Evolutionary conservation across 2,113 vertebrate genomes (phyloP).

Genomic region (Uria lomvia): DNA sequence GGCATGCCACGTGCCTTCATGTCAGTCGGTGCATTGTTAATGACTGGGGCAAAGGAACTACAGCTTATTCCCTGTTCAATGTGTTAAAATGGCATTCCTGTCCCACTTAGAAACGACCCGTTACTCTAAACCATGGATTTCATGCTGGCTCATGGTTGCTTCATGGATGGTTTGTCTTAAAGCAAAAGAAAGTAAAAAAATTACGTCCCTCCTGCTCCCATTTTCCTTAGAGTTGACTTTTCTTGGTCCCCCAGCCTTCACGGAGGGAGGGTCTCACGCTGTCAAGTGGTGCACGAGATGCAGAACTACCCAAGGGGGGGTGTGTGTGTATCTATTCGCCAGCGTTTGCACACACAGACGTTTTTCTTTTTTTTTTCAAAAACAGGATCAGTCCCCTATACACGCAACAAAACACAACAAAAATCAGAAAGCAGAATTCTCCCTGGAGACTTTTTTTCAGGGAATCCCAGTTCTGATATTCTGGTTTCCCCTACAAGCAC

Average conservation of each 20-base stretch:
- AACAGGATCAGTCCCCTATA: not conserved
- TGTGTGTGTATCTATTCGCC: not conserved
- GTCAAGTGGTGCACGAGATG: not conserved
- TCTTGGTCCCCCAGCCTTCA: not conserved
- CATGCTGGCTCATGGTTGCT: not conserved
- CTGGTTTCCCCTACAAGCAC: not conserved
- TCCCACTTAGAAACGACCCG: not conserved
- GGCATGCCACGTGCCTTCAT: not conserved
- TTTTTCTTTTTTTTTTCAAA: not conserved
- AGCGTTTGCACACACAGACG: not conserved
- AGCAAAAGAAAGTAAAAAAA: not conserved
- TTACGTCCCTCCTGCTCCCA: not conserved
- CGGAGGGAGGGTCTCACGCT: not conserved
- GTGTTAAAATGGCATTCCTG: not conserved
- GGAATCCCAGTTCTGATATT: not conserved
- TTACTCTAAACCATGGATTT: not conserved
- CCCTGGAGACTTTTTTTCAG: not conserved
- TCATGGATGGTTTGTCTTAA: not conserved
- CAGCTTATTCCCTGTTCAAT: not conserved
- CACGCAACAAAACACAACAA: not conserved
- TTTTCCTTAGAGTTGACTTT: not conserved
- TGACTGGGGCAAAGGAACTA: not conserved
- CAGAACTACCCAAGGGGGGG: not conserved
- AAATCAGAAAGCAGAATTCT: not conserved
- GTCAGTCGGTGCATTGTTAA: accelerated